Percentiles rank a stretch among this genome's conserved stretches.
These are phyloP conservation scores for Salpingus planirostris DNA, from an alignment of 2,888 invertebrate genomes.

Conservation along the genomic window DNA sequence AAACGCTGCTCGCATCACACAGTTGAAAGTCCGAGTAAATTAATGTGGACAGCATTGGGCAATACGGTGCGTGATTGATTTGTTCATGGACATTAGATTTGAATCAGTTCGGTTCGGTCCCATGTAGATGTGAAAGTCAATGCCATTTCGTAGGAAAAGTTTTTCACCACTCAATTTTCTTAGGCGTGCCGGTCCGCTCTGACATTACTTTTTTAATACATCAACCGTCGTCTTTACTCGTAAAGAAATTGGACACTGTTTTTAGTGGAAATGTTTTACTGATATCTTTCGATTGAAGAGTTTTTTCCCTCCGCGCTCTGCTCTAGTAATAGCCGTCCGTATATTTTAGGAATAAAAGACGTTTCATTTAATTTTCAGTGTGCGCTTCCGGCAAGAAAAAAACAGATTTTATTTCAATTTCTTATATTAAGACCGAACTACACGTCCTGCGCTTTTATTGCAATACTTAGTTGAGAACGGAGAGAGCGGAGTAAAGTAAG, in stretches of 20 bases:
- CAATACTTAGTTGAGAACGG: too few species aligned
- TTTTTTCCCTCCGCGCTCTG: slow-evolving; percentile 18
- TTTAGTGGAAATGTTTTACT: slow-evolving; percentile 30
- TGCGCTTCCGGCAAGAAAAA: slow-evolving; percentile 6
- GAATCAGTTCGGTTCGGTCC: slow-evolving; percentile 32
- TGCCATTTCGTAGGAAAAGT: slow-evolving; percentile 24
- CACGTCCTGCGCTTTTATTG: too few species aligned
- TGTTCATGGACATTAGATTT: slow-evolving; percentile 35
- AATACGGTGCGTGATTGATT: slow-evolving; percentile 36
- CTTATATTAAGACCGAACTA: too few species aligned
- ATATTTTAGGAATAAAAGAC: slow-evolving; percentile 30
- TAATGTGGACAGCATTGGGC: slow-evolving; percentile 7
- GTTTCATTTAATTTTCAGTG: slow-evolving; percentile 29
- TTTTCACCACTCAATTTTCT: slow-evolving; percentile 35
- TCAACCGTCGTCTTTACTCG: slow-evolving; percentile 32
- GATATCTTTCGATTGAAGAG: slow-evolving; percentile 30
- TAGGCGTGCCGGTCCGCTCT: slow-evolving; percentile 28
- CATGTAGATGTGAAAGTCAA: slow-evolving; percentile 31
- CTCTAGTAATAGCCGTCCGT: slow-evolving; percentile 21
- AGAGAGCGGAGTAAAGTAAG: too few species aligned
- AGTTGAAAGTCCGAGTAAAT: neutral
- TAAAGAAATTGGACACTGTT: slow-evolving; percentile 36
- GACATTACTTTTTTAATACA: slow-evolving; percentile 39
- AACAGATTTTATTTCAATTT: slow-evolving; percentile 5
- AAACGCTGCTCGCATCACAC: too few species aligned